phyloP scores from a whole-genome alignment of 2,888 invertebrate species.

The Tipula helvola region DNA sequence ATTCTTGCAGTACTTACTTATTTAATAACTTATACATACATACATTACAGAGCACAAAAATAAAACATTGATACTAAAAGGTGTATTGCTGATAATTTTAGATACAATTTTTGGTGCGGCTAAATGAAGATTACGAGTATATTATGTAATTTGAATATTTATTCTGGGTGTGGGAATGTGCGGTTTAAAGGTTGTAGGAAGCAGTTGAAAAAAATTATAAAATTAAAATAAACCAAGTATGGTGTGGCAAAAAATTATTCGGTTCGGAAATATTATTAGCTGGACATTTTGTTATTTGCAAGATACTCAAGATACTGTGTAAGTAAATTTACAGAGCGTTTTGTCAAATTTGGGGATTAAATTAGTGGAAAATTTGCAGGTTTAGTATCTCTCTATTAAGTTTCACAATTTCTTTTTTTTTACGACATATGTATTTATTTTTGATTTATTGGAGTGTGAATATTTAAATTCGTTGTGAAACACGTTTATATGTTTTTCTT shows the following conservation, averaged over 20 bases:
- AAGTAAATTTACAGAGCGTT: background rate
- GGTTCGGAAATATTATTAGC: background rate
- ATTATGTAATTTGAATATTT: background rate
- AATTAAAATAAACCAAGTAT: background rate
- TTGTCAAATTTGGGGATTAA: background rate
- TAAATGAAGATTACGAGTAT: background rate
- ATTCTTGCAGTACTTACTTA: background rate
- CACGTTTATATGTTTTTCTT: no score
- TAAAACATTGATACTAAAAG: background rate
- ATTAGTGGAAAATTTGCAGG: background rate
- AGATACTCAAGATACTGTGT: background rate
- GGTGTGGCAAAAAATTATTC: background rate
- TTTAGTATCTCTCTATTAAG: no score
- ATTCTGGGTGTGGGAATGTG: background rate
- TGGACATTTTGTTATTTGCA: background rate
- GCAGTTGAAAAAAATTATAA: background rate
- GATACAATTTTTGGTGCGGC: background rate
- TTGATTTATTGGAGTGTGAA: no score
- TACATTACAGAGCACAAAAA: background rate
- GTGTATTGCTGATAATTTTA: background rate
- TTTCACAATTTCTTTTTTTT: no score
- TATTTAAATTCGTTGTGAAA: no score
- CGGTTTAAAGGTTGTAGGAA: background rate
- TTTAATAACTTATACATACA: background rate
- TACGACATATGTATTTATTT: no score